phyloP scores from a whole-genome alignment of 2,888 invertebrate genomes.

The Aporophyla lueneburgensis region DNA sequence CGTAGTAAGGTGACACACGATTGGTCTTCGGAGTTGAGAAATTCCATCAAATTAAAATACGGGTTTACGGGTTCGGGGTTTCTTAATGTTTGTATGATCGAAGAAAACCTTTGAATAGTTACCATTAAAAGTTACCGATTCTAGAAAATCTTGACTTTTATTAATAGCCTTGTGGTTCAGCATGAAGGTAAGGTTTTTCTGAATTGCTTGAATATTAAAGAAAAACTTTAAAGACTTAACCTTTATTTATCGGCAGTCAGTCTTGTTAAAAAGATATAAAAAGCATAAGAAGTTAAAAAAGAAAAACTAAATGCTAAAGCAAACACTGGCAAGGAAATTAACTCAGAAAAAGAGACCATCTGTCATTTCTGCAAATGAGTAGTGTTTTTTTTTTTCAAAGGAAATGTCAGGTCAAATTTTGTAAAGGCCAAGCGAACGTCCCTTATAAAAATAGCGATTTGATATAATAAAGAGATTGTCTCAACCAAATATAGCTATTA shows the following conservation, averaged over 20 bases:
- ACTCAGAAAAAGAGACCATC: constrained; percentile 64
- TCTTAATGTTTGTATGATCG: not conserved
- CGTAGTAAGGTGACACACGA: not conserved
- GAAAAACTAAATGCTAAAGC: constrained; percentile 44
- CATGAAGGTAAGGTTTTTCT: not conserved
- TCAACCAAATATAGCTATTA: constrained; percentile 44
- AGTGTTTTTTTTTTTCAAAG: constrained; percentile 58
- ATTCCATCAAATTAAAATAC: not conserved
- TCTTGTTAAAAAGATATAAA: constrained; percentile 2
- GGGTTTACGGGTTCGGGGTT: not conserved
- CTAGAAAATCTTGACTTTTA: not conserved
- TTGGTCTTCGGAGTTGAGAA: not conserved
- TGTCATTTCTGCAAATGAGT: constrained; percentile 66
- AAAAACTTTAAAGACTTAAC: not conserved
- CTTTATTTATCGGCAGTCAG: not conserved
- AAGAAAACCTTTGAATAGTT: not conserved
- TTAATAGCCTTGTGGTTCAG: not conserved
- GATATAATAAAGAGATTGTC: constrained; percentile 35
- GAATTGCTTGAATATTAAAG: not conserved
- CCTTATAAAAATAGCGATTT: constrained; percentile 36
- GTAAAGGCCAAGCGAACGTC: constrained; percentile 48
- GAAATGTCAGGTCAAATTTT: constrained; percentile 65
- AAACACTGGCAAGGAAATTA: constrained; percentile 56
- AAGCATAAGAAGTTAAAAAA: constrained; percentile 10
- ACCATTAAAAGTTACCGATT: not conserved